Evolutionary conservation across 2,888 invertebrate genomes (phyloP), one percentile per base, ranked within the genome.

Genomic region (Volucella zonaria): DNA sequence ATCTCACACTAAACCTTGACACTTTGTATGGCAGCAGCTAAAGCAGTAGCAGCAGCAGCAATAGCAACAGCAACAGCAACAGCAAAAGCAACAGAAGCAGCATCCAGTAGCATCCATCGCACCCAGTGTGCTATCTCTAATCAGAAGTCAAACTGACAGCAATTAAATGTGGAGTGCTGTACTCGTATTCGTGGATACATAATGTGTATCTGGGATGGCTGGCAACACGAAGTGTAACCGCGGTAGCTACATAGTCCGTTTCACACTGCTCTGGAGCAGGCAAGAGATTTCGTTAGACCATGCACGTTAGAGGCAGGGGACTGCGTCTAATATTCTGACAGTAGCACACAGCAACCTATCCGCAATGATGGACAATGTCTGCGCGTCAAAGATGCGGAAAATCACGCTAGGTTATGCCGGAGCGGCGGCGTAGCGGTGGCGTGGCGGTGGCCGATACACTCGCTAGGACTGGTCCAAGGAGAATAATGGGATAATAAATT

Each of bases 111-210:
- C 74, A 59, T 52, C 82, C 67, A 78, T 73, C 67, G 78, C 71
- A 77, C 77, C 73, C 51, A 31, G 31, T 49, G 79, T 62, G 58
- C 67, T 83, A 83, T 83, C 83, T 83, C 54, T 80, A 83, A 83
- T 83, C 83, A 83, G 61, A 75, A 83, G 83, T 83, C 83, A 80
- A 80, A 80, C 83, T 83, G 83, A 83, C 83, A 83, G 83, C 83
- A 83, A 83, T 83, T 83, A 83, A 83, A 83, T 83, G 83, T 83
- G 61, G 80, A 76, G 75, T 83, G 83, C 71, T 80, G 75, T 80
- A 80, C 31, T 31, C 70, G 79, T 68, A 56, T 62, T n/a, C 31
- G 62, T 8, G 49, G 8, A n/a, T 31, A 6, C 31, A 31, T 31
- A 31, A 31, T 62, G 38, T 56, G 47, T 31, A 66, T 49, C 38